phyloP scores from a whole-genome alignment of 2,113 vertebrate species.

The Xiphophorus couchianus region DNA sequence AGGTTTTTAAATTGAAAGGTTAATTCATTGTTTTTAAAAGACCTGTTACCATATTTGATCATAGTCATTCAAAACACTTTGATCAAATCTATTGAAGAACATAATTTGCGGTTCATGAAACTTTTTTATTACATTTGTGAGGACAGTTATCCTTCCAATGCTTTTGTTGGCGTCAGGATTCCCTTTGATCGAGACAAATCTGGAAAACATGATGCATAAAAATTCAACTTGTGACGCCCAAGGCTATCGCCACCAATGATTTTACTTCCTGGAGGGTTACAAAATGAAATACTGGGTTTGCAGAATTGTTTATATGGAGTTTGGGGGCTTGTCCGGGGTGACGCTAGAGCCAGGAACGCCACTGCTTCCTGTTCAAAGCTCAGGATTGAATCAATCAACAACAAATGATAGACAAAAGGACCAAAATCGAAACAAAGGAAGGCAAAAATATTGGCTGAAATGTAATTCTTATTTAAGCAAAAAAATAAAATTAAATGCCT shows the following conservation, averaged over 20 bases:
- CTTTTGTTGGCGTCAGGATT: background rate
- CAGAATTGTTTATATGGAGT: background rate
- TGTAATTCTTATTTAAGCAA: background rate
- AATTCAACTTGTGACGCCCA: background rate
- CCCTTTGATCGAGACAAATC: background rate
- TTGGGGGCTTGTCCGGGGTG: background rate
- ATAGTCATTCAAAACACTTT: background rate
- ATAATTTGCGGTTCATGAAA: background rate
- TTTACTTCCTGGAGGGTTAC: background rate
- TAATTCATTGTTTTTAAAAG: no score
- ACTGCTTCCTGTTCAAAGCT: background rate
- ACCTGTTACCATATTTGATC: background rate
- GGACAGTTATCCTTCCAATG: background rate
- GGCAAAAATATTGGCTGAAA: background rate
- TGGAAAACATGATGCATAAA: no score
- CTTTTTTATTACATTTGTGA: background rate
- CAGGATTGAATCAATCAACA: no score
- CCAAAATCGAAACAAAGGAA: background rate
- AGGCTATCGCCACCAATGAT: background rate
- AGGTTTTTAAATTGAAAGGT: background rate
- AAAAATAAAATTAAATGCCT: background rate
- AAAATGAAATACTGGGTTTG: background rate
- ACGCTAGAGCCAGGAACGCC: background rate
- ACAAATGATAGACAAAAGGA: no score
- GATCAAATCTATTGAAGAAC: background rate